Evolutionary conservation across 2,888 invertebrate species (phyloP).

Genomic region (Drosophila suboccidentalis): DNA sequence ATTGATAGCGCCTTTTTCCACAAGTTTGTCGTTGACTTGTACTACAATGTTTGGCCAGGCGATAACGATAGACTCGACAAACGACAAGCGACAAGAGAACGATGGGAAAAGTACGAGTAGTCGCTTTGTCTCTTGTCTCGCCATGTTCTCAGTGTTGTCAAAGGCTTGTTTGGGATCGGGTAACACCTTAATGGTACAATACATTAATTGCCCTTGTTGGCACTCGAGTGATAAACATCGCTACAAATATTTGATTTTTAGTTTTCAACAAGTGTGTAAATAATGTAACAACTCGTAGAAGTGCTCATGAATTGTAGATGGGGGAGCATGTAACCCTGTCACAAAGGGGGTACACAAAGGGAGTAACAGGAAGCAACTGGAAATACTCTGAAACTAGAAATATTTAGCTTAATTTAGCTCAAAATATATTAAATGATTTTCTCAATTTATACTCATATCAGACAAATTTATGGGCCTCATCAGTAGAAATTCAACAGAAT

Average conservation of each 20-base stretch:
- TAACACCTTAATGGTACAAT: constrained; percentile 77
- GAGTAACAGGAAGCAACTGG: constrained; percentile 18
- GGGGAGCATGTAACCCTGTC: neutral
- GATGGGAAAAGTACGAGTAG: constrained; percentile 49
- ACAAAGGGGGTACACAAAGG: neutral
- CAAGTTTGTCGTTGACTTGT: constrained; percentile 58
- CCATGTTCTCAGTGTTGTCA: constrained; percentile 21
- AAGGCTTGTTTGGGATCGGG: constrained; percentile 48
- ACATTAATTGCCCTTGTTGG: constrained; percentile 79
- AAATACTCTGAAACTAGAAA: constrained; percentile 21
- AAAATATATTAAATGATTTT: neutral
- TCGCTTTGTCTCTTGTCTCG: constrained; percentile 23
- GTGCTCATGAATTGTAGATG: neutral
- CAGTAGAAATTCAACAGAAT: neutral
- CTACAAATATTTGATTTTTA: constrained; percentile 78
- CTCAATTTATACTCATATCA: neutral
- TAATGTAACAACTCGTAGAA: constrained; percentile 54
- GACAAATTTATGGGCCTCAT: neutral
- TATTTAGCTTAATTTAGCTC: too few relatives aligned
- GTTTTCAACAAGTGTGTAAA: constrained; percentile 74
- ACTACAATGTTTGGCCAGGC: constrained; percentile 63
- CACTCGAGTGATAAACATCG: constrained; percentile 78
- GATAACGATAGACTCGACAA: constrained; percentile 31
- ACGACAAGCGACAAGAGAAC: neutral
- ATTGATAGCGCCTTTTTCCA: constrained; percentile 67